Evolutionary conservation across 2,888 invertebrate species (phyloP), one percentile per base, ranked within the genome.

Genomic region (Dicycla oo): DNA sequence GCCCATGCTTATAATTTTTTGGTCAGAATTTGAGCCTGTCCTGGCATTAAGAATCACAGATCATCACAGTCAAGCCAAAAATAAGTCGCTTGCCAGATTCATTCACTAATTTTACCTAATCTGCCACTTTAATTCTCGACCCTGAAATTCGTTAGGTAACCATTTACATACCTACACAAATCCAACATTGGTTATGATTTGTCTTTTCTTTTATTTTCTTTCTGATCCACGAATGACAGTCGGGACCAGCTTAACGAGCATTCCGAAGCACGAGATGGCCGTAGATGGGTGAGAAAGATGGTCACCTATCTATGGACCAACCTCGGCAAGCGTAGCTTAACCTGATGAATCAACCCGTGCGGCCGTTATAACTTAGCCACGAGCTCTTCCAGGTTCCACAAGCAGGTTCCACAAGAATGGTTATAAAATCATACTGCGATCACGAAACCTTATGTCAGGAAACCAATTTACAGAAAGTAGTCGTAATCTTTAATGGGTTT

Each of bases 401-500:
- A 34, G 34, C 20, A 77, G n/a, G 6, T n/a, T 38, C 18, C 1
- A 18, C 30, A 26, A 47, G 15, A 49, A 0, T 40, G 18, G 20
- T 38, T 18, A 6, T 51, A 23, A 43, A 23, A 51, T 51, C 18
- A 45, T 34, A 3, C 23, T 34, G 13, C 11, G 20, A 40, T 68
- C n/a, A 6, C 10, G 15, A n/a, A 66, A 66, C 3, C 18, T n/a
- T 26, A 11, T 66, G 18, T 26, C 54, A 34, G 7, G 40, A 18
- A 51, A 53, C 34, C 40, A 40, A 11, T 54, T 75, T 64, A 40
- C 26, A 34, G 26, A 5, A 30, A 2, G 3, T 23, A 26, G 18
- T 49, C 30, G 15, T 11, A 26, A 26, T 43, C n/a, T 6, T 30
- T 45, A 68, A 68, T 43, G 34, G 43, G 6, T n/a, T 77, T 38